Evolutionary conservation across 2,113 vertebrate genomes (phyloP), one percentile per base, ranked within the genome.

Genomic region (Cyprinus carpio): DNA sequence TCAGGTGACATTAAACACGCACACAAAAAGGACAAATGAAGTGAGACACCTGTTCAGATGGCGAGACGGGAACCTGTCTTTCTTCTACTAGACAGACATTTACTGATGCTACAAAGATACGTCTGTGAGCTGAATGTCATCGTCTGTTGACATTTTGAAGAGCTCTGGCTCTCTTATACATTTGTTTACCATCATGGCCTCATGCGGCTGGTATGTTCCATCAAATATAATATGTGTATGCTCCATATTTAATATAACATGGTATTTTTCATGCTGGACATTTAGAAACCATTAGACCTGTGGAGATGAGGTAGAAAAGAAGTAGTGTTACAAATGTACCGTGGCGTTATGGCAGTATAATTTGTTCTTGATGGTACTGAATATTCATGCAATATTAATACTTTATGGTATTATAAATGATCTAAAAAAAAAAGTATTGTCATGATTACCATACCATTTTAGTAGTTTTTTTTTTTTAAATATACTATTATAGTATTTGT

Each of bases 71-170:
- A 74, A 40, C 71, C 40, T 74, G 71, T 74, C 58, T 23, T 1
- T 34, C 46, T 15, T 18, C 29, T 56, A 2, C 72, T 37, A 58
- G 5, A 79, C 56, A 78, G 79, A 85, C 87, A 27, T 74, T 85
- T 82, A 75, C 87, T 79, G 74, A 83, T 85, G 79, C 43, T 65
- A 85, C 83, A 84, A 86, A 84, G 84, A 88, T 58, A 34, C 51
- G 76, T 49, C 84, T 88, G 82, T 88, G 54, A 49, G 37, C 54
- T 23, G 23, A 16, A 86, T 86, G 76, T 75, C 81, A 49, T 80
- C 76, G 84, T 51, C 0, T 75, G 25, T 84, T 86, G 72, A 29
- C 31, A 12, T 83, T 83, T 56, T 65, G 65, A 86, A 74, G 74
- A 46, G 64, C 60, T 62, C 31, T 20, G 5, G 60, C 64, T 46